phyloP scores from a whole-genome alignment of 1,140 invertebrate genomes.

The Eupristina koningsbergeri region DNA sequence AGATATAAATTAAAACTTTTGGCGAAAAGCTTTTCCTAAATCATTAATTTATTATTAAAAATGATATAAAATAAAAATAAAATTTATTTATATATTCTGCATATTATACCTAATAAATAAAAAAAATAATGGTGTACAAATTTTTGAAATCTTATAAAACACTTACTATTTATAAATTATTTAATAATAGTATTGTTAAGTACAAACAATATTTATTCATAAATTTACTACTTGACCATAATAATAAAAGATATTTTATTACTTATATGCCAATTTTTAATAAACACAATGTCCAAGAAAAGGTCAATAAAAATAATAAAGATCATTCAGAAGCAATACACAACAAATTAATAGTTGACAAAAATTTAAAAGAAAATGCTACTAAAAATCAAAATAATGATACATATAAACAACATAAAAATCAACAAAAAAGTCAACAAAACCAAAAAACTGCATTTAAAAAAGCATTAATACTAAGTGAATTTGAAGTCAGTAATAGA shows the following conservation, averaged over 20 bases:
- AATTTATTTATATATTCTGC: conserved; percentile 10
- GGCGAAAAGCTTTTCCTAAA: too few relatives aligned
- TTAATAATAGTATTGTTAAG: not conserved
- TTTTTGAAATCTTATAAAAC: not conserved
- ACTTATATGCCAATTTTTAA: not conserved
- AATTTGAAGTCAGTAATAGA: conserved; percentile 74
- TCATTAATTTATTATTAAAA: not conserved
- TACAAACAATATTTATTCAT: not conserved
- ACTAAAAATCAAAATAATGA: not conserved
- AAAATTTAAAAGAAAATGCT: too few relatives aligned
- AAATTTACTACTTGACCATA: not conserved
- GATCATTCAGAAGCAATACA: not conserved
- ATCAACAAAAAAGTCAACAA: not conserved
- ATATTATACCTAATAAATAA: too few relatives aligned
- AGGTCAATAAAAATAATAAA: not conserved
- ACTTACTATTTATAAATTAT: not conserved
- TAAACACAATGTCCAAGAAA: conserved; percentile 1
- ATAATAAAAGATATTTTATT: conserved; percentile 11
- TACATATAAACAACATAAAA: not conserved
- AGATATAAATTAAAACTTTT: not conserved
- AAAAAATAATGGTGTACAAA: conserved; percentile 36
- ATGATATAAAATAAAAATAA: conserved; percentile 1
- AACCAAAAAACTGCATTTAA: not conserved
- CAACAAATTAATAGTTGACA: not conserved
- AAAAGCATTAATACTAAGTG: not conserved